phyloP scores from a whole-genome alignment of 1,140 invertebrate genomes.

The Caenorhabditis brenneri region DNA sequence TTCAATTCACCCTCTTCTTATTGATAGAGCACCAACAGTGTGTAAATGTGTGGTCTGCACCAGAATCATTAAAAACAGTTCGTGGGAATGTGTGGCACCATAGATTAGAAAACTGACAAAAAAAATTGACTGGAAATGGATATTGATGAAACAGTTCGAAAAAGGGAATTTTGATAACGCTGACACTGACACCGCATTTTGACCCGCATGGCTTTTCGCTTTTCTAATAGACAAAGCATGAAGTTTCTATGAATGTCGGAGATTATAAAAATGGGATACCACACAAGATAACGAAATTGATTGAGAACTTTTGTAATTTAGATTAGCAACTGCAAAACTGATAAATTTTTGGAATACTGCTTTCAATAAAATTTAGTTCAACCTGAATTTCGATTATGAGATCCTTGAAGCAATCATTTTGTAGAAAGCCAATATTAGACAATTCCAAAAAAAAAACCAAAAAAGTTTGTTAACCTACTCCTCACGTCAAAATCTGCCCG shows the following conservation, averaged over 20 bases:
- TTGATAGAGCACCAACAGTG: neutral
- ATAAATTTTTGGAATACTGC: neutral
- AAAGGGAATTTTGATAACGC: neutral
- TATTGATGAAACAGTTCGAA: neutral
- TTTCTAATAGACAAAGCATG: conserved; percentile 7
- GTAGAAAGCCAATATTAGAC: too few relatives aligned
- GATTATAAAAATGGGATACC: neutral
- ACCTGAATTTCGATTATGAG: too few relatives aligned
- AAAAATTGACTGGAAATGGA: neutral
- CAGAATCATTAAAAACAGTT: neutral
- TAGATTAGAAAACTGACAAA: neutral
- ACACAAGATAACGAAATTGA: conserved; percentile 28
- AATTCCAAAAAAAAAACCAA: too few relatives aligned
- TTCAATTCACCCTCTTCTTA: conserved; percentile 40
- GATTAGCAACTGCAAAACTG: neutral
- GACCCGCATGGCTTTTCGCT: conserved; percentile 16
- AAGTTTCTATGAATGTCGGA: neutral
- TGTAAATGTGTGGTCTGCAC: conserved; percentile 13
- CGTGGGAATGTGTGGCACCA: neutral
- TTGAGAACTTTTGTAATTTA: neutral
- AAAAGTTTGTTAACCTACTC: too few relatives aligned
- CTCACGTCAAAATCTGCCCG: neutral
- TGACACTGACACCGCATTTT: neutral
- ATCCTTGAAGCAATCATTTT: too few relatives aligned
- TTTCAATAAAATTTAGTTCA: too few relatives aligned